A percentile compares a stretch with the other conserved stretches of the same genome.
These are phyloP conservation scores for Caenorhabditis tropicalis DNA, from an alignment of 1,140 invertebrate species.

Conservation along the genomic window DNA sequence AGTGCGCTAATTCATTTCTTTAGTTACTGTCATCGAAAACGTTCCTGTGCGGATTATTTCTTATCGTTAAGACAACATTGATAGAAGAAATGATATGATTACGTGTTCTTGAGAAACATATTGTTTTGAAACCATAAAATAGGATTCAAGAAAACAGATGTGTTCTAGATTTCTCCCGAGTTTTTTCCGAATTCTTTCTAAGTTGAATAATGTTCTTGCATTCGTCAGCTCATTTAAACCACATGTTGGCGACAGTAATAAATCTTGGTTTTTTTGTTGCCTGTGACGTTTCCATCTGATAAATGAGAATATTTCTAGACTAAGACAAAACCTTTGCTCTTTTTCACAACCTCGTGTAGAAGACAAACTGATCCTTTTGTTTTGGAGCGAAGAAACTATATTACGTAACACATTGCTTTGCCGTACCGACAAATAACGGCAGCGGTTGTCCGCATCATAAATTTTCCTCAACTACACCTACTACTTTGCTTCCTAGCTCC, in stretches of 20 bases:
- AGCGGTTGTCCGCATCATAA: constrained; percentile 17
- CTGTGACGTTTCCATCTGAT: neutral
- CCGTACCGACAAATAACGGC: neutral
- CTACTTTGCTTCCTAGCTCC: neutral
- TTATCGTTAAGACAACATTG: neutral
- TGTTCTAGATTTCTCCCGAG: neutral
- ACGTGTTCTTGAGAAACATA: too few species aligned
- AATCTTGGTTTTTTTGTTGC: neutral
- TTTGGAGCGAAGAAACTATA: neutral
- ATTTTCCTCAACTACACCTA: neutral
- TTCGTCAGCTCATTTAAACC: neutral
- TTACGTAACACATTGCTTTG: neutral
- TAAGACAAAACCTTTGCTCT: neutral
- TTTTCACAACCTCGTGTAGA: neutral
- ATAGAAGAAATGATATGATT: too few species aligned
- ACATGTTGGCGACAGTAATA: neutral
- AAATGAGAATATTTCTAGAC: neutral
- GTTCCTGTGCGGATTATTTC: neutral
- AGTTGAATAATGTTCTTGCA: neutral
- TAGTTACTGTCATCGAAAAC: neutral
- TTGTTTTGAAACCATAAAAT: too few species aligned
- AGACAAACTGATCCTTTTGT: neutral
- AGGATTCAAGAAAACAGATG: neutral
- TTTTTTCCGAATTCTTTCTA: neutral
- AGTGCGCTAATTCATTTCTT: neutral